Conservation (phyloP, 2,797 vertebrate genomes). For the Paratrypauchen microcephalus region DNA sequence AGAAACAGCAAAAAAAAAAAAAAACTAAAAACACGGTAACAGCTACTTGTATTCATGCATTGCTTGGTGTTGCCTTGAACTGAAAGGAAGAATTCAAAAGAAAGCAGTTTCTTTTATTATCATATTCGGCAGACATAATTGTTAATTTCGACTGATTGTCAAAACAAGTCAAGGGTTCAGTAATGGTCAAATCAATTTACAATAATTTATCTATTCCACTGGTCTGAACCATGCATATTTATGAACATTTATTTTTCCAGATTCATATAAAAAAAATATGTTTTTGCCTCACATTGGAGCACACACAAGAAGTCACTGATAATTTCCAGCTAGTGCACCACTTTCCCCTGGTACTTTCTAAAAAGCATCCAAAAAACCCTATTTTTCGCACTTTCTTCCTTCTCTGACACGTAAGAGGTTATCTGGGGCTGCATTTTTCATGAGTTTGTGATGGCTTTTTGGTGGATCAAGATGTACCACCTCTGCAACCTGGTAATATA, state of each 20-base stretch:
- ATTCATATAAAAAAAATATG: conserved; percentile 5
- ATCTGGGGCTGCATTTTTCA: conserved; percentile 59
- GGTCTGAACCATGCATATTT: neutral
- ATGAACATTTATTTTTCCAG: neutral
- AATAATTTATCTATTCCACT: neutral
- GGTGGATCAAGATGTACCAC: conserved; percentile 22
- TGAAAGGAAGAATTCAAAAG: neutral
- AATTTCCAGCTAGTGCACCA: conserved; percentile 32
- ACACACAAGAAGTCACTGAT: conserved; percentile 12
- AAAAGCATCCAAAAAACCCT: conserved; percentile 52
- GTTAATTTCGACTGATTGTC: neutral
- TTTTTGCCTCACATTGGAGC: neutral
- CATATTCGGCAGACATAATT: neutral
- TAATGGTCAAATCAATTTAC: conserved; percentile 1
- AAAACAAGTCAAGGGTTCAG: neutral
- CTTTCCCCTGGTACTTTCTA: conserved; percentile 44
- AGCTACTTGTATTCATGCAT: neutral
- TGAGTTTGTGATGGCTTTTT: conserved; percentile 34
- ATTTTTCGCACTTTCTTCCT: conserved; percentile 19
- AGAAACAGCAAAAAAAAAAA: neutral
- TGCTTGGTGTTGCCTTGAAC: neutral
- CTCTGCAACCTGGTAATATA: conserved; percentile 1
- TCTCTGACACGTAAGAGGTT: conserved; percentile 56
- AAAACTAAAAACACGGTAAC: neutral
- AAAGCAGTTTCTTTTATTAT: neutral